A percentile compares a stretch with the other conserved stretches of the same genome.
Evolutionary conservation across 2,113 vertebrate species (phyloP).

Genomic region (Nycticebus coucang): DNA sequence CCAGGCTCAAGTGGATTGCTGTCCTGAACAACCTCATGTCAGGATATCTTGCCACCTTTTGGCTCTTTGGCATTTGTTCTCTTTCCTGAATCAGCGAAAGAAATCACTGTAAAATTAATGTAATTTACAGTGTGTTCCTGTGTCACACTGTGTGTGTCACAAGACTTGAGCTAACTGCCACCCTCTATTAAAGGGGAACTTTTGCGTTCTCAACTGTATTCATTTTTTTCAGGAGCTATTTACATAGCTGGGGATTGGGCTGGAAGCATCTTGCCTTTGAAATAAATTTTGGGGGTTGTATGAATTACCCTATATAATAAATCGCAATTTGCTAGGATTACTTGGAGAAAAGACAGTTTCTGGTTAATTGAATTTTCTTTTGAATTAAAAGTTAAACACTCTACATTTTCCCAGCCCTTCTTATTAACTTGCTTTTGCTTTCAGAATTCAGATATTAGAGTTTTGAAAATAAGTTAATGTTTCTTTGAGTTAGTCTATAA

Average conservation of each 20-base stretch:
- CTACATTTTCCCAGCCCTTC: not conserved
- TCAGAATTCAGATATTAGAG: not conserved
- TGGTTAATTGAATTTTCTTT: slow-evolving; percentile 53
- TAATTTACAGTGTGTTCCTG: slow-evolving; percentile 5
- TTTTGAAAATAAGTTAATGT: slow-evolving; percentile 27
- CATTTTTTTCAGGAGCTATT: slow-evolving; percentile 52
- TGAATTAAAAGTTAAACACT: slow-evolving; percentile 12
- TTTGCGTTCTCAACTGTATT: slow-evolving; percentile 38
- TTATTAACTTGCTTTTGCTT: not conserved
- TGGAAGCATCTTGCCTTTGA: not conserved
- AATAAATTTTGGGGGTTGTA: not conserved
- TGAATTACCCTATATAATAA: not conserved
- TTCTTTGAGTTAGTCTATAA: slow-evolving; percentile 5
- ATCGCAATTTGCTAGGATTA: slow-evolving; percentile 42
- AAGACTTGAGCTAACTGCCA: slow-evolving; percentile 36
- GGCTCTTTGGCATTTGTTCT: slow-evolving; percentile 5
- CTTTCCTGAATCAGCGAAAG: slow-evolving; percentile 23
- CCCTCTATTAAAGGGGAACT: slow-evolving; percentile 19
- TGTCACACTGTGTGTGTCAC: slow-evolving; percentile 11
- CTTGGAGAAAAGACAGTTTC: slow-evolving; percentile 31
- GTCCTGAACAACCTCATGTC: not conserved
- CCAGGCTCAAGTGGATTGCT: not conserved
- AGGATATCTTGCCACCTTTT: slow-evolving; percentile 14
- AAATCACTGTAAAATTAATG: slow-evolving; percentile 42
- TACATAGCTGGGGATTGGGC: not conserved